phyloP scores from a whole-genome alignment of 2,113 vertebrate genomes.

The Corythoichthys intestinalis region DNA sequence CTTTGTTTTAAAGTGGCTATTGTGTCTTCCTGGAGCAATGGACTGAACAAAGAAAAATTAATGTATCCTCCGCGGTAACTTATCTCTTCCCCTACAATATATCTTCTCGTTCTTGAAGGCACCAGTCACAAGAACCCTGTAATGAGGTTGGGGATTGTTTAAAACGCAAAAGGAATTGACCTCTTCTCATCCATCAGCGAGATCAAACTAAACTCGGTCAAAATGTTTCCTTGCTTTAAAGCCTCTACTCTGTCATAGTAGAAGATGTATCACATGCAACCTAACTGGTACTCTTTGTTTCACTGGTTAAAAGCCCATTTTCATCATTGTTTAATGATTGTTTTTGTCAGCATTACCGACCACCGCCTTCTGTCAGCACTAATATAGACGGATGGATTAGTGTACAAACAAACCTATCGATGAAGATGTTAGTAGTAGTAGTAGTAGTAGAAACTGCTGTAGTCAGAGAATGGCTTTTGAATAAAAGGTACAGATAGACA shows the following conservation, averaged over 20 bases:
- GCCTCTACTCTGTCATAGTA: slow-evolving; percentile 23
- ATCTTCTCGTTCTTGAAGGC: slow-evolving; percentile 13
- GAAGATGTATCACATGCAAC: slow-evolving; percentile 33
- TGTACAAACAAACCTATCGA: too few relatives aligned
- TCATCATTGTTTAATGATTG: slow-evolving; percentile 42
- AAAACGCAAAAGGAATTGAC: slow-evolving; percentile 1
- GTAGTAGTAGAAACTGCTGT: too few relatives aligned
- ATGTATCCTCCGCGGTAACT: slow-evolving; percentile 1
- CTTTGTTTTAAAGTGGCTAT: neutral
- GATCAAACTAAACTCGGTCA: slow-evolving; percentile 47
- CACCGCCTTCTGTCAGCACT: slow-evolving; percentile 23
- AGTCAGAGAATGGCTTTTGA: too few relatives aligned
- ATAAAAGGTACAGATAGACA: too few relatives aligned
- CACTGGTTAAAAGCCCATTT: slow-evolving; percentile 35
- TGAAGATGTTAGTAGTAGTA: too few relatives aligned
- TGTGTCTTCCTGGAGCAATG: neutral
- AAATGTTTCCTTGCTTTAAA: slow-evolving; percentile 19
- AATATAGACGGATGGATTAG: neutral
- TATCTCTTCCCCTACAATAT: slow-evolving; percentile 8
- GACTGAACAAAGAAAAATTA: slow-evolving; percentile 5
- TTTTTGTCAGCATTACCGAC: slow-evolving; percentile 36
- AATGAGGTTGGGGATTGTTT: slow-evolving; percentile 20
- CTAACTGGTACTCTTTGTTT: slow-evolving; percentile 14
- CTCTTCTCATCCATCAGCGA: slow-evolving; percentile 34
- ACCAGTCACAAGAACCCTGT: slow-evolving; percentile 12